Evolutionary conservation across 2,888 invertebrate species (phyloP), one percentile per base, ranked within the genome.

Genomic region (Protophormia terraenovae): DNA sequence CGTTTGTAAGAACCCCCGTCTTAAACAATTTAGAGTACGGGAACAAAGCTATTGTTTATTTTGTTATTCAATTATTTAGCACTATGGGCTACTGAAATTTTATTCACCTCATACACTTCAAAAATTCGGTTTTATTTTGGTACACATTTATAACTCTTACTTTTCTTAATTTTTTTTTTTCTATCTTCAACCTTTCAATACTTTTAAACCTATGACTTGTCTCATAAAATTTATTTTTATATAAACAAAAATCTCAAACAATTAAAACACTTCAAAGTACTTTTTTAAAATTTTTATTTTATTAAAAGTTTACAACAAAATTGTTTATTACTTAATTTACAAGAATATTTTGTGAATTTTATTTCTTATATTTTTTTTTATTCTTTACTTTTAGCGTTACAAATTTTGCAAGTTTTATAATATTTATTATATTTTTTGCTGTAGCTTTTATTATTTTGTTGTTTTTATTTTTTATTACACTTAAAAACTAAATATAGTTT

Each of bases 401-500:
- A 62, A 60, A 62, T 60, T 66, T 73, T 50, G 6, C 47, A 81
- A 75, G 73, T 75, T 73, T 69, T 60, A n/a, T 24, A 53, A 50
- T 73, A 27, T n/a, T n/a, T n/a, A n/a, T 41, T 22, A 67, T 29
- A 50, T 60, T 47, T 47, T 38, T 62, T 69, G 73, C 69, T 53
- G 35, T 67, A 60, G 58, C n/a, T n/a, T n/a, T n/a, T 50, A 38
- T 64, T 38, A 69, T 69, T 81, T 75, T 53, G 35, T 67, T 67
- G 58, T 35, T 24, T 19, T 67, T 55, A 60, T 41, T 32, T 58
- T 60, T 82, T 76, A 71, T 82, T 76, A 76, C 71, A 76, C 64
- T 82, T 82, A 76, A 71, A 53, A 76, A 82, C 76, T 82, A 76
- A 64, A 71, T 77, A 72, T 38, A 76, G 62, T 77, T 83, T 71